These are phyloP conservation scores for Lutjanus erythropterus DNA, from an alignment of 2,113 vertebrate genomes.

Conservation along the genomic window DNA sequence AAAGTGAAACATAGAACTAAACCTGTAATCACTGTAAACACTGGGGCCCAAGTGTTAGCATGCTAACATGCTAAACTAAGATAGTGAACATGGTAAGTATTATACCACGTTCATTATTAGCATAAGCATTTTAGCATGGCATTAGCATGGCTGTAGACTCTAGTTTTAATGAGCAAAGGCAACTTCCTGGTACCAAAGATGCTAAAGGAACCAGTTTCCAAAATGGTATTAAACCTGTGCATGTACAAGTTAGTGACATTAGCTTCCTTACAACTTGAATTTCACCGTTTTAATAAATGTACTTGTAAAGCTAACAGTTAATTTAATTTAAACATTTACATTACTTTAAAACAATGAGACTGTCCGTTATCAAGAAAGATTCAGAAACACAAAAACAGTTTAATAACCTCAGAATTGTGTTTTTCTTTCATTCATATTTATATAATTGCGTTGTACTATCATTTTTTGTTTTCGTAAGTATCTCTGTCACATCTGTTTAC, in stretches of 20 bases:
- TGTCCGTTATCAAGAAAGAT: not conserved
- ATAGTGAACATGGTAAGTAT: not conserved
- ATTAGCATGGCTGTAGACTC: not conserved
- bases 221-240: not conserved
- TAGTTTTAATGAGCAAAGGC: not conserved
- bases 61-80: not conserved
- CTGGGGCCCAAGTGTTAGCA: not conserved
- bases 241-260: not conserved
- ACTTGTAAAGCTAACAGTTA: not conserved
- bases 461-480: not conserved
- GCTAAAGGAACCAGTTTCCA: not conserved
- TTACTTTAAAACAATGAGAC: not conserved
- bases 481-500: too few relatives aligned
- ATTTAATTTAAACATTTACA: not conserved
- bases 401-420: not conserved
- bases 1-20: not conserved
- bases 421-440: not conserved
- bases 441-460: not conserved
- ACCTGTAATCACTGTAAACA: not conserved
- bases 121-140: not conserved
- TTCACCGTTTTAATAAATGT: not conserved
- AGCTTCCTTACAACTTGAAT: not conserved
- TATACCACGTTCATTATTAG: too few relatives aligned
- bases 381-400: not conserved
- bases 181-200: not conserved